phyloP scores from a whole-genome alignment of 1,140 invertebrate genomes.

The Apis laboriosa region DNA sequence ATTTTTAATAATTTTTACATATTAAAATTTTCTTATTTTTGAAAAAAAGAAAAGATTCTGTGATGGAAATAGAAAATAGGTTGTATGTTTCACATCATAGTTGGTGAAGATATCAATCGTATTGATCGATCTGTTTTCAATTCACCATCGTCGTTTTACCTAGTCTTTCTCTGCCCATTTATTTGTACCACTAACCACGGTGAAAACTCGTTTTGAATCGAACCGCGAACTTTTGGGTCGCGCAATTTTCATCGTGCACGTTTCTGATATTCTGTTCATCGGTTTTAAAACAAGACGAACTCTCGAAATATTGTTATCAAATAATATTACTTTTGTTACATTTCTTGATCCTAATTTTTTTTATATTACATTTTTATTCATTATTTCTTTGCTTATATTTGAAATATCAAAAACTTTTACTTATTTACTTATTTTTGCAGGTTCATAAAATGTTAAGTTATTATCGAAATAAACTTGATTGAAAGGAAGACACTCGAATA shows the following conservation, averaged over 20 bases:
- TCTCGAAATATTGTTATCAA: neutral
- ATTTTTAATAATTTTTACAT: too few species aligned
- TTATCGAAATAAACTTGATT: neutral
- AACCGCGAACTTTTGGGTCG: constrained; percentile 10
- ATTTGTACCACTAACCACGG: neutral
- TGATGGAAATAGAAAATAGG: neutral
- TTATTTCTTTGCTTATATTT: neutral
- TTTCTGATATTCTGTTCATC: constrained; percentile 15
- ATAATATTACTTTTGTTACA: neutral
- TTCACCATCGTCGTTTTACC: neutral
- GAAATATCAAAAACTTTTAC: too few species aligned
- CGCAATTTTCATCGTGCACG: neutral
- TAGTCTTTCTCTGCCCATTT: neutral
- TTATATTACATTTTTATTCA: too few species aligned
- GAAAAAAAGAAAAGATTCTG: too few species aligned
- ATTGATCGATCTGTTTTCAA: constrained; percentile 8
- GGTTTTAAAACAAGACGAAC: neutral
- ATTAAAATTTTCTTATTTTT: too few species aligned
- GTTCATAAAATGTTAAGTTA: neutral
- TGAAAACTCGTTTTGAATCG: constrained; percentile 31
- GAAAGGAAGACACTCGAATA: neutral
- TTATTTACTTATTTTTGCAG: too few species aligned
- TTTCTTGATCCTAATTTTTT: neutral
- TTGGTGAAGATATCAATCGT: neutral
- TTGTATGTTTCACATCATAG: neutral